Base-by-base conservation (phyloP, 2,888 invertebrate genomes). In the Cybosia mesomella region DNA sequence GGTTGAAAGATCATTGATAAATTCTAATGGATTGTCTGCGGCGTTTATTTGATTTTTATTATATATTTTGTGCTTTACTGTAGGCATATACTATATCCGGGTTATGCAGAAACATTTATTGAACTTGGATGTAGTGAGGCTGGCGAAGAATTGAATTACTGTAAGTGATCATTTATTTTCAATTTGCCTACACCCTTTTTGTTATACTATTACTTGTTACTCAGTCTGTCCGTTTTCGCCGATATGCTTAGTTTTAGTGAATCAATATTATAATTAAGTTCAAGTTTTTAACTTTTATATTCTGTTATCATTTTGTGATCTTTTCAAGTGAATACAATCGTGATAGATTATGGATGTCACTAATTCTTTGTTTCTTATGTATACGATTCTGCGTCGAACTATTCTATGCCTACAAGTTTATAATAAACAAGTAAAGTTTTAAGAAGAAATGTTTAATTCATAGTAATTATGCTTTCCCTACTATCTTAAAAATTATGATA, bases 81-180 rank as follows among this genome's bases (percentile, higher is more conserved):
- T 22, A 32, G n/a, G 18, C 21, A 32, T 15, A 2, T 15, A 32
- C 49, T 49, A 15, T 55, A 28, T 39, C 28, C 4, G 18, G 24
- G 28, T 49, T 57, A 59, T 15, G 43, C 22, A 18, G 21, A 54
- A 53, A 22, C 28, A 63, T 54, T 28, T 21, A 34, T 13, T 24
- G 13, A 36, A n/a, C 11, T 64, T 54, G 28, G 39, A 59, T 67
- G 79, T 67, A 64, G 75, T 74, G 74, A 71, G 71, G 54, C 57
- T 65, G 57, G 57, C 57, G 43, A 28, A 59, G 64, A 61, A 59
- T 54, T 21, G n/a, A 28, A 63, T 54, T 66, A 43, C 58, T 71
- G 74, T 76, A 64, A 73, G 79, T 72, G 1, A 54, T 36, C 53
- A 59, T 59, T 61, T 24, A 57, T 66, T 68, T 68, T 67, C 28